Base-by-base conservation (phyloP, 2,797 vertebrate genomes). In the Scarus forsteni region DNA sequence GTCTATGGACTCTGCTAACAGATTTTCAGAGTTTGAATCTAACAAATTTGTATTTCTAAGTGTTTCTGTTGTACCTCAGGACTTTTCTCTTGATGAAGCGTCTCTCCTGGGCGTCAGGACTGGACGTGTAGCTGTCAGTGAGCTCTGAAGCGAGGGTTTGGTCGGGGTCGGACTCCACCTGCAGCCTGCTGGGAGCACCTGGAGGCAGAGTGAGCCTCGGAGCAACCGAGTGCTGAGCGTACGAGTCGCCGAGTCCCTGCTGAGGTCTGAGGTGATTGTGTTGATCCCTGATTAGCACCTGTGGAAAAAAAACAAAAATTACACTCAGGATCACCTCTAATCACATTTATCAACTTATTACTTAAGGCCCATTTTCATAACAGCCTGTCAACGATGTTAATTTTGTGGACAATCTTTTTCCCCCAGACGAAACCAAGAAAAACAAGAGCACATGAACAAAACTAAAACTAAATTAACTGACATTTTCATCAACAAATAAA, bases 41-140 rank as follows among this genome's bases (percentile, higher is more conserved):
- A 27, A 27, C 27, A 27, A 13, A 45, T 3, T 5, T 14, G 5
- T 45, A 1, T 4, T 0, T 45, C 10, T 45, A 3, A 45, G 5
- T 3, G 43, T 14, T 45, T 45, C 5, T 39, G 6, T 13, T 44
- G 10, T 45, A 95, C 94, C 94, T 90, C 16, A 95, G 75, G 51
- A 95, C 93, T 84, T 95, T 95, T 7, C 94, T 93, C 81, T 91
- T 94, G 74, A 95, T 79, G 56, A 81, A 53, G 15, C 78, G 77
- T 60, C 79, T 87, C 48, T 55, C 72, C 16, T 65, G 82, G 15
- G 27, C 42, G 43, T 86, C 88, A 0, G 83, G 82, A 6, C 56
- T 73, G 5, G 88, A 83, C 0, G 67, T 38, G 53, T 60, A 78
- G 79, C 81, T 88, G 64, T 87, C 70, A 0, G 70, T 61, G 34